Evolutionary conservation across 2,888 invertebrate species (phyloP).

Genomic region (Troides aeacus): DNA sequence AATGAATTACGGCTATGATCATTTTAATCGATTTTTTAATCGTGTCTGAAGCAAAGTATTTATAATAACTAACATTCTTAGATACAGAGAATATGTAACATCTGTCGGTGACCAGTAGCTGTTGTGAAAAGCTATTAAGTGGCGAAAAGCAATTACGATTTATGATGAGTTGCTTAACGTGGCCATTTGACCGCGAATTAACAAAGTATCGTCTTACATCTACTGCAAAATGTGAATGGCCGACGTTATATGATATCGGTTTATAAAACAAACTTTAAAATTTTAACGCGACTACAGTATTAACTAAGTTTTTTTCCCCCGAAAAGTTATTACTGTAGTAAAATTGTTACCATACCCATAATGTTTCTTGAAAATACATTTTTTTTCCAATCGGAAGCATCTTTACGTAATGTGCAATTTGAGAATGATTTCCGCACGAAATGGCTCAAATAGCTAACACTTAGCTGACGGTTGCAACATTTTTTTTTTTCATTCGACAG

Average conservation of each 20-base stretch:
- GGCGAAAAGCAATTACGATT: conserved; percentile 53
- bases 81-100: conserved; percentile 37
- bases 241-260: conserved; percentile 54
- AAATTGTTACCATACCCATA: conserved; percentile 10
- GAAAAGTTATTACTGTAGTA: conserved; percentile 13
- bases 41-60: background rate
- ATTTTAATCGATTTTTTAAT: background rate
- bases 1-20: background rate
- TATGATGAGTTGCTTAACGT: conserved; percentile 51
- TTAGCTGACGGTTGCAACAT: conserved; percentile 51
- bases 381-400: conserved; percentile 60
- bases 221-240: conserved; percentile 52
- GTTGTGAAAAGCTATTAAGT: conserved; percentile 52
- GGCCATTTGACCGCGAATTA: conserved; percentile 66
- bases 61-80: background rate
- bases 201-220: conserved; percentile 58
- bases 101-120: conserved; percentile 49
- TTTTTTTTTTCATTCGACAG: conserved; percentile 61
- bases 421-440: conserved; percentile 77
- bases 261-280: conserved; percentile 28
- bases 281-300: background rate
- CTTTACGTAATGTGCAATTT: conserved; percentile 70
- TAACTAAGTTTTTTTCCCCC: conserved; percentile 13
- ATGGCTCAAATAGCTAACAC: conserved; percentile 63
- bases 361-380: conserved; percentile 36